phyloP scores from a whole-genome alignment of 2,888 invertebrate genomes.

The Lasius platythorax region DNA sequence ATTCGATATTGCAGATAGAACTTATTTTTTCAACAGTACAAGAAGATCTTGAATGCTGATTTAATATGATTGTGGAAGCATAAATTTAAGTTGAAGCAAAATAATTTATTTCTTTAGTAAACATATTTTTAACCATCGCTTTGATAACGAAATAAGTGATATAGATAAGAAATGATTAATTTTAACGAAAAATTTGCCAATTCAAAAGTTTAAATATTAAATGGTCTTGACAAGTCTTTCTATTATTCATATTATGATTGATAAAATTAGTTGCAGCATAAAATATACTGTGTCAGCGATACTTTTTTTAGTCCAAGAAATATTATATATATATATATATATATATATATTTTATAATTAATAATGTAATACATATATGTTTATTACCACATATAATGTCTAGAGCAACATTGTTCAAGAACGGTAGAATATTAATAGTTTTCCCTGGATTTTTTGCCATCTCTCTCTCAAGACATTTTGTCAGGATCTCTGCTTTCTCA shows the following conservation, averaged over 20 bases:
- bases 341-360: no score
- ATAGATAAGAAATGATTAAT: neutral
- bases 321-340: neutral
- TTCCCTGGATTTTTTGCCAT: constrained; percentile 65
- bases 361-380: neutral
- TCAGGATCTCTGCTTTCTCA: constrained; percentile 86
- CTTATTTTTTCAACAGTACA: no score
- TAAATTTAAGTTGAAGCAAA: neutral
- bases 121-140: neutral
- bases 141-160: neutral
- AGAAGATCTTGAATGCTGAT: no score
- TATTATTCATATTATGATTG: neutral
- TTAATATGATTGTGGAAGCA: neutral
- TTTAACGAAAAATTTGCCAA: neutral
- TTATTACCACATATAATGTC: constrained; percentile 86
- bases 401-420: constrained; percentile 86
- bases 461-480: constrained; percentile 77
- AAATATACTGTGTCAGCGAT: neutral
- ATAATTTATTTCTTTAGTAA: neutral
- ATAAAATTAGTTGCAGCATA: neutral
- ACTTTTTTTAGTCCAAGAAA: neutral
- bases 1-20: no score
- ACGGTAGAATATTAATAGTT: constrained; percentile 86
- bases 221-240: neutral
- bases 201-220: neutral